Conservation (phyloP, 2,797 vertebrate genomes). For the Chanos chanos region DNA sequence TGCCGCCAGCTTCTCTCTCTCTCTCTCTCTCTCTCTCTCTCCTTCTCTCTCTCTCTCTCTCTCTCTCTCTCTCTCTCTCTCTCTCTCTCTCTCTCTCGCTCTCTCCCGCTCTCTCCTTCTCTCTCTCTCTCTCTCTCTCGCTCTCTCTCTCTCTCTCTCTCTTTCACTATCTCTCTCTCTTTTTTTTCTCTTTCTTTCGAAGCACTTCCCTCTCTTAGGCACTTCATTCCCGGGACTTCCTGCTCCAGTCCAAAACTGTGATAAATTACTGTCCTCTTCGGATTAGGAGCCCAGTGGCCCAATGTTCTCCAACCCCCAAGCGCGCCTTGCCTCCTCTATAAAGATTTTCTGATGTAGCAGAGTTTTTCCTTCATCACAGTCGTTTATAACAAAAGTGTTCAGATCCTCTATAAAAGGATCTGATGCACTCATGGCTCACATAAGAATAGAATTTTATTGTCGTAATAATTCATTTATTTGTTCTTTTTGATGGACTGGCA, state of each 20-base stretch:
- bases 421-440: too few species aligned
- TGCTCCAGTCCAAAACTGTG: slow-evolving; percentile 7
- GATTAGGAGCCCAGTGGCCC: slow-evolving; percentile 31
- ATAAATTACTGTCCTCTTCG: slow-evolving; percentile 42
- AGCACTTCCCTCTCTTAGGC: slow-evolving; percentile 35
- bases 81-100: slow-evolving; percentile 35
- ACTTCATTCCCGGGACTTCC: slow-evolving; percentile 39
- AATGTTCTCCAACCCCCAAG: slow-evolving; percentile 29
- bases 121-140: too few species aligned
- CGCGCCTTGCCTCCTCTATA: too few species aligned
- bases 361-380: too few species aligned
- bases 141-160: not conserved
- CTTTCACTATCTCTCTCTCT: slow-evolving; percentile 5
- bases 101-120: slow-evolving; percentile 32
- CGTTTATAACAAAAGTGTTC: too few species aligned
- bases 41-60: not conserved
- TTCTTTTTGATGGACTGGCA: not conserved
- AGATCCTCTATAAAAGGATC: too few species aligned
- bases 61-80: slow-evolving; percentile 9
- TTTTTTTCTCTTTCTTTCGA: slow-evolving; percentile 16
- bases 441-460: too few species aligned
- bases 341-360: too few species aligned
- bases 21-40: not conserved
- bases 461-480: not conserved
- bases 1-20: slow-evolving; percentile 32